Evolutionary conservation across 2,113 vertebrate species (phyloP).

Genomic region (Heteronetta atricapilla): DNA sequence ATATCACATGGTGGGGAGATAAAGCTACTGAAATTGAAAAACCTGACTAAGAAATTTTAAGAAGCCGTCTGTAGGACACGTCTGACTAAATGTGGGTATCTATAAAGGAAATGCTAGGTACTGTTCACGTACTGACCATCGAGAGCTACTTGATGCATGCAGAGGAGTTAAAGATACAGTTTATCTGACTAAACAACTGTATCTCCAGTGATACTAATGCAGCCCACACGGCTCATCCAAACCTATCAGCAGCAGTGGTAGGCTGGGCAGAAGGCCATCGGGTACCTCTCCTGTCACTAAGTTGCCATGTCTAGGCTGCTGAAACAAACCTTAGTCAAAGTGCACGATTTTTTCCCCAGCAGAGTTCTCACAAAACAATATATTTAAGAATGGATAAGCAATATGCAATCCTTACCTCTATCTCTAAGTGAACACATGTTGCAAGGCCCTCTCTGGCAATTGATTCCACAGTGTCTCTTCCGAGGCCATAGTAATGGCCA

Average conservation of each 20-base stretch:
- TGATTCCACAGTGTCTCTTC: conserved; percentile 85
- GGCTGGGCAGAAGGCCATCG: neutral
- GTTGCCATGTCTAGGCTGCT: neutral
- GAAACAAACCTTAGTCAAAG: neutral
- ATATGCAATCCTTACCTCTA: conserved; percentile 80
- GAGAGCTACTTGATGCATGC: neutral
- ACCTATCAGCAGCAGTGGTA: neutral
- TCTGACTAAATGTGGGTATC: neutral
- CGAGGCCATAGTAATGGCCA: conserved; percentile 84
- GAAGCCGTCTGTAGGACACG: neutral
- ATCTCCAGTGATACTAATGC: neutral
- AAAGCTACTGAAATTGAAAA: neutral
- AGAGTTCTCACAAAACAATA: neutral
- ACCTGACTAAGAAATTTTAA: neutral
- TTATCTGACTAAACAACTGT: neutral
- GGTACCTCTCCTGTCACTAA: neutral
- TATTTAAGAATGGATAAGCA: neutral
- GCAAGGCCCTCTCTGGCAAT: conserved; percentile 90
- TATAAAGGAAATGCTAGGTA: neutral
- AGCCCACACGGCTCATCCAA: neutral
- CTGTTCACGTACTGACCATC: neutral
- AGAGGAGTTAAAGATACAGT: neutral
- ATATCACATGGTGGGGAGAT: neutral
- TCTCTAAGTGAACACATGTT: conserved; percentile 89
- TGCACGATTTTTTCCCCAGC: neutral